These are phyloP conservation scores for Agrotis puta DNA, from an alignment of 2,888 invertebrate species.

Conservation along the genomic window DNA sequence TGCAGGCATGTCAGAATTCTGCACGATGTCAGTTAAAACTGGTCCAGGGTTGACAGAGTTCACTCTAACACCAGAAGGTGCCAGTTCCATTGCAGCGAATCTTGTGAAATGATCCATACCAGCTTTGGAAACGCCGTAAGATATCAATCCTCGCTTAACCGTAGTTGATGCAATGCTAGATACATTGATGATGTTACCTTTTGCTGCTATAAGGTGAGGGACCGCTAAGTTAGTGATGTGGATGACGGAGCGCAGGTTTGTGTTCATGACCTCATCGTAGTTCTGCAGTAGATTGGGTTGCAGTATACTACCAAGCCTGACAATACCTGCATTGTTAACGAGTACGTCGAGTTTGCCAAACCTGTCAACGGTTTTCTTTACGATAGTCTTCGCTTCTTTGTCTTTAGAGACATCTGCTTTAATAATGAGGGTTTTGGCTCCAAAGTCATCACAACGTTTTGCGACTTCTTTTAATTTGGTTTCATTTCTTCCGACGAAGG, in stretches of 20 bases:
- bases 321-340: slow-evolving; percentile 47
- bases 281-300: slow-evolving; percentile 43
- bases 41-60: slow-evolving; percentile 71
- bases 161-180: slow-evolving; percentile 50
- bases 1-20: no score
- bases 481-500: slow-evolving; percentile 72
- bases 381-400: slow-evolving; percentile 17
- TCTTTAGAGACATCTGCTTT: slow-evolving; percentile 50
- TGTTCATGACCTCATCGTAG: slow-evolving; percentile 62
- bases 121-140: slow-evolving; percentile 65
- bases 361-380: slow-evolving; percentile 46
- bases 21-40: not conserved
- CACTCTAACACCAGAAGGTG: slow-evolving; percentile 93
- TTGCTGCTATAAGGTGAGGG: slow-evolving; percentile 66
- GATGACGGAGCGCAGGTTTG: slow-evolving; percentile 64
- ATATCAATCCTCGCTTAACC: no score
- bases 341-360: slow-evolving; percentile 54
- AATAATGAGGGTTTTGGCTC: slow-evolving; percentile 48
- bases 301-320: slow-evolving; percentile 30
- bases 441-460: slow-evolving; percentile 56
- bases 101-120: slow-evolving; percentile 71
- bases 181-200: slow-evolving; percentile 72
- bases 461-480: slow-evolving; percentile 66
- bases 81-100: slow-evolving; percentile 92
- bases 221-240: slow-evolving; percentile 63